Evolutionary conservation across 2,797 vertebrate genomes (phyloP), one percentile per base, ranked within the genome.

Genomic region (Sus cebifrons): DNA sequence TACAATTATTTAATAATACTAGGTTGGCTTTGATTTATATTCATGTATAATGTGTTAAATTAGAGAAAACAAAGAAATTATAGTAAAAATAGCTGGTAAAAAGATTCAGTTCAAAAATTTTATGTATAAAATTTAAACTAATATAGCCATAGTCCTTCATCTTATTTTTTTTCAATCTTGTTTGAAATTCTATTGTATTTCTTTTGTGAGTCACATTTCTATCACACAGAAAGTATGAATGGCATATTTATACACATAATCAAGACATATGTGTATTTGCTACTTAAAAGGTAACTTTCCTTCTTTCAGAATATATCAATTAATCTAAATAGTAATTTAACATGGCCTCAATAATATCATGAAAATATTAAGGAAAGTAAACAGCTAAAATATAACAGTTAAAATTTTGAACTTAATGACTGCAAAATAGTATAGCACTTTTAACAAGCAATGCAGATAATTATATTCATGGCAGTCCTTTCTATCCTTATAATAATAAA

Each of bases 381-480:
- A 99, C 95, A 99, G 98, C 99, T 99, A 99, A 99, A 99, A 98
- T 84, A 73, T 97, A 98, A 99, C 98, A 99, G 98, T 98, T 98
- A 99, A 99, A 99, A 99, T 98, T 98, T 99, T 99, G 99, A 99
- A 99, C 99, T 99, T 99, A 99, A 99, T 99, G 98, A 97, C 98
- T 99, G 98, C 98, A 99, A 99, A 99, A 98, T 97, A 97, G 96
- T 97, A 98, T 98, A 98, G 68, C 88, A 96, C 98, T 98, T 98
- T 97, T 98, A 99, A 98, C 98, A 99, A 98, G 98, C 98, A 98
- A 95, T 98, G 97, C 98, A 99, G 98, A 99, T 99, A 98, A 99
- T 97, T 98, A 96, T 99, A 98, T 99, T 99, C 98, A 98, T 98
- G 98, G 98, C 98, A 99, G 98, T 98, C 98, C 97, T 98, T 98